These are phyloP conservation scores for Pristionchus mayeri DNA, from an alignment of 2,888 invertebrate genomes.

Conservation along the genomic window DNA sequence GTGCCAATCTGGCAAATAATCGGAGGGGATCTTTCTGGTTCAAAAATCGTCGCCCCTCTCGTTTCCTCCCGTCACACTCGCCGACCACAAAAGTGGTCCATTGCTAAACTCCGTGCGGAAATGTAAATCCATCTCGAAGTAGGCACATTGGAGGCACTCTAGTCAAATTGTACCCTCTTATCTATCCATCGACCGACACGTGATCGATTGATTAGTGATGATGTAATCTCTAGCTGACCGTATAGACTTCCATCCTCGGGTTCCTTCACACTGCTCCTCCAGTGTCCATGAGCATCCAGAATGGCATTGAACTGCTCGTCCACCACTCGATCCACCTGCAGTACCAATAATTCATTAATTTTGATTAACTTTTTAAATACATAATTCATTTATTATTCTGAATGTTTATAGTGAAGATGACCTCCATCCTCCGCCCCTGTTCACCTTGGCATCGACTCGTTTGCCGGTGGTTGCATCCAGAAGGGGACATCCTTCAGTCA, in stretches of 20 bases:
- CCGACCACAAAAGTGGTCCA: slow-evolving; percentile 25
- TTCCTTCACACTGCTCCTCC: slow-evolving; percentile 57
- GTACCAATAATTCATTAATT: neutral
- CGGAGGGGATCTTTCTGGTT: neutral
- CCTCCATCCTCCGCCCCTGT: too few species aligned
- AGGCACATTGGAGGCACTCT: neutral
- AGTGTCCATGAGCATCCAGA: slow-evolving; percentile 66
- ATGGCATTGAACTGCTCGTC: slow-evolving; percentile 70
- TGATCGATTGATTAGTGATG: neutral
- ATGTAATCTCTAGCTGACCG: slow-evolving; percentile 53
- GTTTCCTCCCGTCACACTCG: neutral
- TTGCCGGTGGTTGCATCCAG: slow-evolving; percentile 73
- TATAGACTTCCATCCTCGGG: slow-evolving; percentile 58
- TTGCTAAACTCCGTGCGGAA: neutral
- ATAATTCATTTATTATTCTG: too few species aligned
- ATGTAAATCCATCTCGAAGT: neutral
- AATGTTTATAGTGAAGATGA: too few species aligned
- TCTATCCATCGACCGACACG: too few species aligned
- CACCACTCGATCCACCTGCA: slow-evolving; percentile 60
- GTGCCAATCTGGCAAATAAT: neutral
- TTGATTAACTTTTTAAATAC: too few species aligned
- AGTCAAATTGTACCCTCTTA: neutral
- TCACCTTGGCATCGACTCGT: slow-evolving; percentile 67
- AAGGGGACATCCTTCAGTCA: slow-evolving; percentile 77
- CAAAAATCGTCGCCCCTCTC: neutral